Evolutionary conservation across 2,888 invertebrate species (phyloP), one percentile per base, ranked within the genome.

Genomic region (Meta bourneti): DNA sequence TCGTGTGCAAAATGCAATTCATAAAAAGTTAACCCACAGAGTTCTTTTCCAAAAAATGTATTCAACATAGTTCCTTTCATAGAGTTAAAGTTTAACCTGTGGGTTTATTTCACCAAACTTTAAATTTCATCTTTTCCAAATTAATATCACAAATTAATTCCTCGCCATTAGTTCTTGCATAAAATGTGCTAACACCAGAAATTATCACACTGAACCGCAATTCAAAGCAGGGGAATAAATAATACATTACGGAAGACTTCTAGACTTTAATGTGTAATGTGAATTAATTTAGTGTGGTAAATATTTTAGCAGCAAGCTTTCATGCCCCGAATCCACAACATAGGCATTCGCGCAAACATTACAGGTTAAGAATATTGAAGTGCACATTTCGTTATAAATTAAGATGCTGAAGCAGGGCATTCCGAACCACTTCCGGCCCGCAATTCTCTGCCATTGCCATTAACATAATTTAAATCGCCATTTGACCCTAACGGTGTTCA

Each of bases 401-500:
- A 82, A 82, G 82, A 82, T 82, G 71, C 72, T 71, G 51, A 51
- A 82, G 71, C 69, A 71, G 72, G 34, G 82, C 71, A 82, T 82
- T 82, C 52, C n/a, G 52, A 51, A 51, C 82, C 51, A 51, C 82
- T 52, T 82, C 71, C 82, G 49, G 51, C 70, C n/a, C 51, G 49
- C 71, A 71, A 71, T 52, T 51, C 70, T 82, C 72, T 52, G 82
- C 52, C 61, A 82, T 72, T 72, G 49, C 82, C 82, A 82, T 82
- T 82, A 82, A 70, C 82, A 82, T 82, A 82, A 82, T 82, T 82
- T 82, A 82, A 82, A 82, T 72, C 49, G 72, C 82, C 70, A 82
- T 82, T 82, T 82, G 82, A 82, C 82, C 82, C 71, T 71, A 82
- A 48, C 19, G n/a, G 20, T 49, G 11, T 72, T 72, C 72, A 49